phyloP scores from a whole-genome alignment of 2,113 vertebrate species.

The Calidris pugnax region DNA sequence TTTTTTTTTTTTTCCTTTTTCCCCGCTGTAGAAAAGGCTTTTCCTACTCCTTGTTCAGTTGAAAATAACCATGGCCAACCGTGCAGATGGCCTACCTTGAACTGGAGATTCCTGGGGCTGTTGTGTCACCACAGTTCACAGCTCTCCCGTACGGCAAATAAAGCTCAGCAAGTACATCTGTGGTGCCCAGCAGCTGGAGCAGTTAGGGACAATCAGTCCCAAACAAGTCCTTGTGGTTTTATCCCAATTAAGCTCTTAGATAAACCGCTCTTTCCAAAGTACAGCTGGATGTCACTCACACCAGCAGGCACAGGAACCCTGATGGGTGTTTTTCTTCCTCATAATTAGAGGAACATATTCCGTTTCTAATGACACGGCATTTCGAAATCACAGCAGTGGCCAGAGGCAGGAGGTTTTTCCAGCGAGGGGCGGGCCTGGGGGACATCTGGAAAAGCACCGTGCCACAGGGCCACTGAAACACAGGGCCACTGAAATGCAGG shows the following conservation, averaged over 20 bases:
- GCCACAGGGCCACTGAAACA: neutral
- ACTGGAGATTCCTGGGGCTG: neutral
- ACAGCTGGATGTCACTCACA: neutral
- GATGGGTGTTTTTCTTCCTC: neutral
- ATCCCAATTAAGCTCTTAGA: neutral
- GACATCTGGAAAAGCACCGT: neutral
- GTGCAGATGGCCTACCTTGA: neutral
- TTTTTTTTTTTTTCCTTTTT: fast-evolving
- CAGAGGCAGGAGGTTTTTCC: neutral
- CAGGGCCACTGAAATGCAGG: too few relatives aligned
- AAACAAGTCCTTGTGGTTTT: neutral
- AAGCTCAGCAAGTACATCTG: neutral
- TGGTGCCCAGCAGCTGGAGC: neutral
- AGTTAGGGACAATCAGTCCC: neutral
- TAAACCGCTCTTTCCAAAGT: neutral
- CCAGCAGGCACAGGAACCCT: neutral
- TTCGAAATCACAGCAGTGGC: neutral
- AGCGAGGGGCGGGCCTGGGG: neutral
- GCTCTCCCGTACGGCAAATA: neutral
- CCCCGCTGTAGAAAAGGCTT: neutral
- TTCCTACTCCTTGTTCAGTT: neutral
- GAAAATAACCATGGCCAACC: neutral
- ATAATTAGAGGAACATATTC: neutral
- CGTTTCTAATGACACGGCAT: neutral
- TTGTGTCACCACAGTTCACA: neutral